These are phyloP conservation scores for Meloidogyne chitwoodi DNA, from an alignment of 1,140 invertebrate genomes.

Conservation along the genomic window DNA sequence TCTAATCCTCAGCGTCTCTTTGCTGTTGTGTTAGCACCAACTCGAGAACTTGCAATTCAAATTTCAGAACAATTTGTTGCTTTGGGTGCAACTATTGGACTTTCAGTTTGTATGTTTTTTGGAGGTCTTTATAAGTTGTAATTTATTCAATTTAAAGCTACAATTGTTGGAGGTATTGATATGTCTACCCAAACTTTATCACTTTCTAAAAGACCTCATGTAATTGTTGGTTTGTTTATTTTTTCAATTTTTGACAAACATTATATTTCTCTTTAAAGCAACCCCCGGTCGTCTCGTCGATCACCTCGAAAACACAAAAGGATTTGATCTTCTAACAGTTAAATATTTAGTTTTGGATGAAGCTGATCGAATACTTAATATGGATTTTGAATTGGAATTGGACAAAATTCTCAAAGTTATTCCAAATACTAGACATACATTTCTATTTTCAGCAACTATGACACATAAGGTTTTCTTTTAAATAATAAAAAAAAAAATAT, in stretches of 20 bases:
- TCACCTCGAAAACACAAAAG: conserved; percentile 43
- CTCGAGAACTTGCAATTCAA: conserved; percentile 57
- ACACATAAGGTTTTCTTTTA: conserved; percentile 33
- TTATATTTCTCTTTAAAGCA: conserved; percentile 60
- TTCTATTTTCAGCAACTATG: conserved; percentile 88
- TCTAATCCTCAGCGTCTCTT: conserved; percentile 46
- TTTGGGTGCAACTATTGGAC: conserved; percentile 47
- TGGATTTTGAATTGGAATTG: conserved; percentile 68
- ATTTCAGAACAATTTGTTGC: conserved; percentile 58
- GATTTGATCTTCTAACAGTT: conserved; percentile 35
- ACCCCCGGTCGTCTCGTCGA: conserved; percentile 83
- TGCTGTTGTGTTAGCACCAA: conserved; percentile 54
- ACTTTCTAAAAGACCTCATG: conserved; percentile 70
- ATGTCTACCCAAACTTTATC: conserved; percentile 86
- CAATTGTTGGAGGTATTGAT: conserved; percentile 92
- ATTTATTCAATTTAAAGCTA: conserved; percentile 24
- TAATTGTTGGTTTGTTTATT: conserved; percentile 70
- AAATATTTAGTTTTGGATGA: conserved; percentile 57
- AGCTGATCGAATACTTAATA: conserved; percentile 57
- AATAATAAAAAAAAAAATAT: too few species aligned
- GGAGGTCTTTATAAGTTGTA: conserved; percentile 9
- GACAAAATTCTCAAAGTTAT: conserved; percentile 82
- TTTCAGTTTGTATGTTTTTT: conserved; percentile 39
- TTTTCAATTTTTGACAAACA: neutral
- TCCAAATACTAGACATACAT: conserved; percentile 79